A percentile compares a stretch with the other conserved stretches of the same genome.
Conservation (phyloP, 2,888 invertebrate genomes). For the Lathronympha strigana region DNA sequence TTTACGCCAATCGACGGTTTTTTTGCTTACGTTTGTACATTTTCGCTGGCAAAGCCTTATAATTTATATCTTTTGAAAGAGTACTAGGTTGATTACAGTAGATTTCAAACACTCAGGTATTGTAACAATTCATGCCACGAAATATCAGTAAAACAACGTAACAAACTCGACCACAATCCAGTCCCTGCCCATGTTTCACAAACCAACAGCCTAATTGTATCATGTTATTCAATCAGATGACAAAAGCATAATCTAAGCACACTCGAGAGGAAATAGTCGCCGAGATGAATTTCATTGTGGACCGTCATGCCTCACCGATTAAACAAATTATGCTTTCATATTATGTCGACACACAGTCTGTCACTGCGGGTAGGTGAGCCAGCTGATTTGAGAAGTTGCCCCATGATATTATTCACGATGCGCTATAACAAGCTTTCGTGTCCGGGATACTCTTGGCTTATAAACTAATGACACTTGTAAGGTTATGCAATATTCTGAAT, state of each 20-base stretch:
- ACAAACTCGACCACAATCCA: conserved; percentile 15
- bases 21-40: too few species aligned
- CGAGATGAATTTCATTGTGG: conserved; percentile 53
- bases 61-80: too few species aligned
- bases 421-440: conserved; percentile 29
- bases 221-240: conserved; percentile 42
- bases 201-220: conserved; percentile 38
- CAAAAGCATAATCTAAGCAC: conserved; percentile 43
- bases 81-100: neutral
- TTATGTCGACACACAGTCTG: conserved; percentile 43
- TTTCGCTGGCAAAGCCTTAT: too few species aligned
- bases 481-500: conserved; percentile 11
- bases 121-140: neutral
- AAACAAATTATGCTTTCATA: conserved; percentile 51
- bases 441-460: conserved; percentile 24
- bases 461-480: conserved; percentile 26
- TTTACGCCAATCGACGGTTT: too few species aligned
- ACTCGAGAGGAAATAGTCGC: conserved; percentile 38
- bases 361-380: conserved; percentile 31
- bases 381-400: conserved; percentile 38
- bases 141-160: conserved; percentile 18
- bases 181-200: conserved; percentile 22
- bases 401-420: conserved; percentile 40
- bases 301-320: conserved; percentile 50
- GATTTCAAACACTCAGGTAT: neutral